phyloP scores from a whole-genome alignment of 2,888 invertebrate genomes.

The Anthoptus insignis region DNA sequence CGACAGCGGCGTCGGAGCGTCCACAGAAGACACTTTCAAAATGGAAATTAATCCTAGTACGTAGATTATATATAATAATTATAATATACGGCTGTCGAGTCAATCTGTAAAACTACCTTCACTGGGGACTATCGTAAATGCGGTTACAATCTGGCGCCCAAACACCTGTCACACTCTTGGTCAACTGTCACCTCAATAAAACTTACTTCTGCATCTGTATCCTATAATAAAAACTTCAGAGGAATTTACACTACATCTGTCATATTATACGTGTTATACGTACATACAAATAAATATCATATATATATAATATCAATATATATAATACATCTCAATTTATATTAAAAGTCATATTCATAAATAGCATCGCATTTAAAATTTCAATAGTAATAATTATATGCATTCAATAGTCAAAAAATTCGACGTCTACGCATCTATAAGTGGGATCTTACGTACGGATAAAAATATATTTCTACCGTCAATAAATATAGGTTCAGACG shows the following conservation, averaged over 20 bases:
- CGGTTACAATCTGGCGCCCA: conserved; percentile 65
- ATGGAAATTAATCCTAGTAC: conserved; percentile 79
- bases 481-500: conserved; percentile 74
- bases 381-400: conserved; percentile 54
- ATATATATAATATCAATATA: conserved; percentile 41
- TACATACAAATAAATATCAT: conserved; percentile 70
- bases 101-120: conserved; percentile 58
- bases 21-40: conserved; percentile 73
- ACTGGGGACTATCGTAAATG: conserved; percentile 74
- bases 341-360: conserved; percentile 78
- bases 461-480: conserved; percentile 59
- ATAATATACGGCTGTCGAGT: conserved; percentile 66
- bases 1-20: conserved; percentile 62
- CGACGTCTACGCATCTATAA: conserved; percentile 66
- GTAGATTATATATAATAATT: no score
- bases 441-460: conserved; percentile 70
- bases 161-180: conserved; percentile 69
- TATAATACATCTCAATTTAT: conserved; percentile 81
- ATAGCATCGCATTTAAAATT: conserved; percentile 82
- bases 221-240: conserved; percentile 74
- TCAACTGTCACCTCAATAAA: conserved; percentile 68
- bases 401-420: conserved; percentile 64
- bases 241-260: conserved; percentile 73
- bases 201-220: conserved; percentile 61
- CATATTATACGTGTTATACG: conserved; percentile 56